Base-by-base conservation (phyloP, 2,888 invertebrate species). In the Eustalomyia histrio region DNA sequence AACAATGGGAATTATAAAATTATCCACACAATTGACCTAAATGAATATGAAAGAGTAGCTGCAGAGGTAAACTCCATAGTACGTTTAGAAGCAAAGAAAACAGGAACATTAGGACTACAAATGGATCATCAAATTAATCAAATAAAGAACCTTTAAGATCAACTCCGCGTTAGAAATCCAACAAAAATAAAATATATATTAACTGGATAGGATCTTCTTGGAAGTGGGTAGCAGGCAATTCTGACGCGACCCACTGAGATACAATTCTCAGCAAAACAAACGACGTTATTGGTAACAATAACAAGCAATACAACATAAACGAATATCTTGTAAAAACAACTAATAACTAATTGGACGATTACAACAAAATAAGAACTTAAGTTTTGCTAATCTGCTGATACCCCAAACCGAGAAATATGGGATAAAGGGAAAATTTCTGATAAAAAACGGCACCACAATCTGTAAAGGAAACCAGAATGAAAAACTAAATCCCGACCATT, bases 1-100 rank as follows among this genome's bases (percentile, higher is more conserved):
- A 63, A 52, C 0, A 82, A 69, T 17, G 78, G 75, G 14, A 72
- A 74, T 9, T 83, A 68, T 17, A 81, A 81, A 79, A 72, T 79
- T 10, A 78, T 83, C 84, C 86, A 14, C 83, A 85, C 5, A 71
- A 84, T 52, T 81, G 85, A 29, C n/a, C 16, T 80, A 21, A 21
- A 47, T 33, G 63, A 76, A 21, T 80, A 76, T 12, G 72, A 71
- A 72, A 18, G 39, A 47, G 16, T 65, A 9, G 55, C 43, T n/a
- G 18, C 52, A 18, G n/a, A 69, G 16, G 18, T 61, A 29, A 52
- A 12, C 50, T 17, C 21, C 6, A 29, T 50, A 16, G 47, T 60
- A 8, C 43, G 21, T 1, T 65, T 21, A 21, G 21, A 21, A 21
- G 21, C 21, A 21, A 21, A 4, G 21, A 21, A 21, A 21, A 21